A percentile compares a stretch with the other conserved stretches of the same genome.
These are phyloP conservation scores for Homarus gammarus DNA, from an alignment of 2,888 invertebrate species.

Conservation along the genomic window DNA sequence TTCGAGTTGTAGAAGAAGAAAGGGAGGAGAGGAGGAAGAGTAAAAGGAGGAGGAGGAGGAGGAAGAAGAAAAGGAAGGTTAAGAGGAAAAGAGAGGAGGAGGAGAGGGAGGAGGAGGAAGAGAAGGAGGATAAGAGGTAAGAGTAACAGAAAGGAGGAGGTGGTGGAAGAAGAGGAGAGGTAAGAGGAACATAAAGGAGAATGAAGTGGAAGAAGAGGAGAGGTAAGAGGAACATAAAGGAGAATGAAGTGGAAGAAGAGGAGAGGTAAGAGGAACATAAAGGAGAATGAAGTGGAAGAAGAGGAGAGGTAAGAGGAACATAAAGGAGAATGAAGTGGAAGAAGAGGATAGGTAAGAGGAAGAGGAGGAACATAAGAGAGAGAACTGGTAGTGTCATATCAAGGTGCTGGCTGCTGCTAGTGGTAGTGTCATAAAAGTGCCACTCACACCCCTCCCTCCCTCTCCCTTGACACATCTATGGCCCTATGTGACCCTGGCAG, in stretches of 20 bases:
- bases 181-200: no score
- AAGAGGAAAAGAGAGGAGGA: conserved; percentile 16
- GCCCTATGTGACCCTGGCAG: no score
- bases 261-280: conserved; percentile 9
- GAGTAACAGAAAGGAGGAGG: conserved; percentile 26
- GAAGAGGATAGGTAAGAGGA: conserved; percentile 19
- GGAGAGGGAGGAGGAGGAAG: conserved; percentile 13
- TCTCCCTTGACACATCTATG: no score
- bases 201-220: conserved; percentile 17
- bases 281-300: conserved; percentile 32
- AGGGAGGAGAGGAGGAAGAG: not conserved
- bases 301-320: not conserved
- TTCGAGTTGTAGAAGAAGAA: not conserved
- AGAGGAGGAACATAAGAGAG: no score
- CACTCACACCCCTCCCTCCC: no score
- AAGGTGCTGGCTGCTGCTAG: no score
- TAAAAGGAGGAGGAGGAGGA: not conserved
- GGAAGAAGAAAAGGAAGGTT: not conserved
- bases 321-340: conserved; percentile 31
- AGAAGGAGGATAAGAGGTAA: not conserved
- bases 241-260: conserved; percentile 23
- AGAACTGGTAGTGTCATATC: no score
- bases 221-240: conserved; percentile 15
- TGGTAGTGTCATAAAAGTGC: no score
- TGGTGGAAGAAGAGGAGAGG: conserved; percentile 21